Percentiles rank a stretch among this genome's conserved stretches.
These are phyloP conservation scores for Vidua macroura DNA, from an alignment of 2,113 vertebrate species.

Conservation along the genomic window DNA sequence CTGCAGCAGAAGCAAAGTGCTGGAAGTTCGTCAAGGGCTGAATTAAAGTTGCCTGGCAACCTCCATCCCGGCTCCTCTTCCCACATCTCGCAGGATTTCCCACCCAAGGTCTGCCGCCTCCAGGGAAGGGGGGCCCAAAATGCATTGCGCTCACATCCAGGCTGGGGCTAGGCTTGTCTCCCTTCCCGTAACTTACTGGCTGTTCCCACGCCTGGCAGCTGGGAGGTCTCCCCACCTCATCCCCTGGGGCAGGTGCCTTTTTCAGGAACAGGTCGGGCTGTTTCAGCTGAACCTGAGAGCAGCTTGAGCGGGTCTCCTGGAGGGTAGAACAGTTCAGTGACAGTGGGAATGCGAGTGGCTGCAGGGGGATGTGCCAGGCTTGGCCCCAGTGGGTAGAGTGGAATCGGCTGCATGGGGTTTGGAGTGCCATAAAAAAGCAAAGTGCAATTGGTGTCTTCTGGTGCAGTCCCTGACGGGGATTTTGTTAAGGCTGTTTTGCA, in stretches of 20 bases:
- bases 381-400: background rate
- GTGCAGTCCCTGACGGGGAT: background rate
- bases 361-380: background rate
- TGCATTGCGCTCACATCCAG: fast-evolving
- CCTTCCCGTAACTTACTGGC: background rate
- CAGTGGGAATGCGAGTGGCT: fast-evolving
- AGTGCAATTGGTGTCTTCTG: background rate
- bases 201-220: background rate
- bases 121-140: background rate
- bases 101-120: background rate
- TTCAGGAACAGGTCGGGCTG: fast-evolving
- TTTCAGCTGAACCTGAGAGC: background rate
- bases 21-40: conserved; percentile 55
- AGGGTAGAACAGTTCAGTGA: background rate
- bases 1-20: conserved; percentile 9
- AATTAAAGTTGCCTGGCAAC: conserved; percentile 62
- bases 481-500: background rate
- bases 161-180: background rate
- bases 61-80: background rate
- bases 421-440: background rate
- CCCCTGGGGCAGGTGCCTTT: background rate
- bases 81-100: conserved; percentile 43
- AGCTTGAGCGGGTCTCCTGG: fast-evolving
- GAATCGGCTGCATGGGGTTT: fast-evolving
- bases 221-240: background rate